Percentiles rank a stretch among this genome's conserved stretches.
Evolutionary conservation across 1,140 invertebrate genomes (phyloP).

Genomic region (Brachionus manjavacas): DNA sequence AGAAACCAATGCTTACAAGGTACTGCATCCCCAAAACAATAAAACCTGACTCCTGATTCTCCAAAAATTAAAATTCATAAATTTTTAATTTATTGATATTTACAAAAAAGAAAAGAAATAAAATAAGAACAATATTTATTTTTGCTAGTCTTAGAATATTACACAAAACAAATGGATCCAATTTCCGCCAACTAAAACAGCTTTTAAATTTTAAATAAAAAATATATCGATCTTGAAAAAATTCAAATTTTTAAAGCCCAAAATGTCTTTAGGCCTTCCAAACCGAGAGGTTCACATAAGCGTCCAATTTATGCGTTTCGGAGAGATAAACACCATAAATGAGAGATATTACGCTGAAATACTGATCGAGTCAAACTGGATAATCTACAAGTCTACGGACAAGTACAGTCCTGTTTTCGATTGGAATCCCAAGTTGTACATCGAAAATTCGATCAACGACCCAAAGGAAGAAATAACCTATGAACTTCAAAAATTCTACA

Average conservation of each 20-base stretch:
- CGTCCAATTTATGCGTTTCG: not conserved
- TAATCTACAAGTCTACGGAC: not conserved
- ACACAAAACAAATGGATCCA: not conserved
- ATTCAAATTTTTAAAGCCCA: not conserved
- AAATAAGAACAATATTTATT: not conserved
- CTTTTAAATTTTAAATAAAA: not conserved
- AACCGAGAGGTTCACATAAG: not conserved
- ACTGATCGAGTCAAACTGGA: conserved; percentile 10
- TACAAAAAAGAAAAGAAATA: not conserved
- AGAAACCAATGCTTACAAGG: not conserved
- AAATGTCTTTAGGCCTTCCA: not conserved
- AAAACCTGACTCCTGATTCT: not conserved
- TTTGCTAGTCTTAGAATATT: too few relatives aligned
- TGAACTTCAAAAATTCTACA: not conserved
- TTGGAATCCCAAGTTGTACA: conserved; percentile 37
- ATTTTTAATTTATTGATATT: not conserved
- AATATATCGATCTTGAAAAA: not conserved
- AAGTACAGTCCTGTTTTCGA: not conserved
- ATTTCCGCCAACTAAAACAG: not conserved
- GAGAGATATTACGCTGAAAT: conserved; percentile 24
- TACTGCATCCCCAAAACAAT: not conserved
- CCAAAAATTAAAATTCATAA: not conserved
- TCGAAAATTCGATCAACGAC: conserved; percentile 30
- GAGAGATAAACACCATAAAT: conserved; percentile 10
- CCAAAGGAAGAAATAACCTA: not conserved